Evolutionary conservation across 2,888 invertebrate genomes (phyloP).

Genomic region (Rhamphomyia laevipes): DNA sequence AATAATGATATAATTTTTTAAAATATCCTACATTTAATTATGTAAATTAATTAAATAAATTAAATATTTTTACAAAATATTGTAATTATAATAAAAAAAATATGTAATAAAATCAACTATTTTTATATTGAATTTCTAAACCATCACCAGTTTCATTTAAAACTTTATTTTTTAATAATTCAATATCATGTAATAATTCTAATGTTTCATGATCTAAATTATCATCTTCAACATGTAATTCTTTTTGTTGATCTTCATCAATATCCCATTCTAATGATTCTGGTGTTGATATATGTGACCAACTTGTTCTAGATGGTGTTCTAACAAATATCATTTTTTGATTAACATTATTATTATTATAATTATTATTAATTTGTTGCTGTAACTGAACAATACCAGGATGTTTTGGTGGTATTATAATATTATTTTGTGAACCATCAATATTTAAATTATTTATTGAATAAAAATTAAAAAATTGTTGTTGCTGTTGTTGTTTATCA

Average conservation of each 20-base stretch:
- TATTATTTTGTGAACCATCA: background rate
- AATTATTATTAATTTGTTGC: background rate
- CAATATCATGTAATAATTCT: conserved; percentile 52
- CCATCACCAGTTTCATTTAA: conserved; percentile 50
- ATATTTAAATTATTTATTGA: background rate
- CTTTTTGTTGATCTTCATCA: conserved; percentile 38
- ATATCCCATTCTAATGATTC: conserved; percentile 61
- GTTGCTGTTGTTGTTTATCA: background rate
- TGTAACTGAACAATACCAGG: background rate
- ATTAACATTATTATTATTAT: conserved; percentile 3
- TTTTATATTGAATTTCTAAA: conserved; percentile 15
- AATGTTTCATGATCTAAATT: conserved; percentile 53
- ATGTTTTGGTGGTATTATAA: background rate
- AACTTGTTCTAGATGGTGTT: conserved; percentile 39
- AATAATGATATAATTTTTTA: too few species aligned
- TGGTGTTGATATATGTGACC: conserved; percentile 51
- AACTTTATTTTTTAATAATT: conserved; percentile 51
- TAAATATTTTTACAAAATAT: too few species aligned
- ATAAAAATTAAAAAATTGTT: background rate
- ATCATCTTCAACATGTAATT: conserved; percentile 35
- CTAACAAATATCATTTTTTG: conserved; percentile 19
- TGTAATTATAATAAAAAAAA: too few species aligned
- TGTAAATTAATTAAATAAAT: too few species aligned
- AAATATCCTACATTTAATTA: too few species aligned
- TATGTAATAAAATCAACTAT: too few species aligned